Base-by-base conservation (phyloP, 1,140 invertebrate species). In the Psilanteris sp. region DNA sequence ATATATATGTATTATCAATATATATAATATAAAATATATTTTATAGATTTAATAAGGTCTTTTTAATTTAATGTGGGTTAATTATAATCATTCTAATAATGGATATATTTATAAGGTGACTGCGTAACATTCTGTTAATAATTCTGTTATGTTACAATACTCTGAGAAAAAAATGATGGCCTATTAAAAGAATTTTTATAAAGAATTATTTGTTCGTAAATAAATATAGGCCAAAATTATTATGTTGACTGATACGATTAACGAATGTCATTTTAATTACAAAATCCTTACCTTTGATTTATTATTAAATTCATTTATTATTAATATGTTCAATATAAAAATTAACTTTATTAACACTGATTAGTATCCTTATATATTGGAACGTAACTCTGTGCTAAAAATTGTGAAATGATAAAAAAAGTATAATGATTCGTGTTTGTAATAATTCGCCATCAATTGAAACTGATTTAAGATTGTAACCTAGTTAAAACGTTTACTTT, bases 321-420 rank as follows among this genome's bases (percentile, higher is more conserved):
- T 26, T 26, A 8, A 26, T 26, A 26, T 20, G n/a, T 20, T 20
- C 24, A 26, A 26, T 26, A 26, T n/a, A n/a, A n/a, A n/a, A n/a
- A n/a, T n/a, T n/a, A n/a, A n/a, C n/a, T n/a, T n/a, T n/a, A n/a
- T n/a, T n/a, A n/a, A n/a, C n/a, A n/a, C n/a, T n/a, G n/a, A n/a
- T n/a, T n/a, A n/a, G n/a, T n/a, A n/a, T n/a, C n/a, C n/a, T n/a
- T n/a, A 27, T 37, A 44, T 54, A 16, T 22, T 66, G 54, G 74
- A 82, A 78, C 81, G 81, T 84, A 82, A 74, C 79, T 76, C 78
- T 83, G 77, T 83, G 72, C 74, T 81, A 59, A 61, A 66, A 43
- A 61, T 20, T 73, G 52, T 73, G 34, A 48, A 70, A 20, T 70
- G 14, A 36, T 32, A 36, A 39, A 64, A 20, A 39, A 44, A 26